A percentile compares a stretch with the other conserved stretches of the same genome.
Conservation (phyloP, 2,113 vertebrate species). For the Cyrtonyx montezumae region DNA sequence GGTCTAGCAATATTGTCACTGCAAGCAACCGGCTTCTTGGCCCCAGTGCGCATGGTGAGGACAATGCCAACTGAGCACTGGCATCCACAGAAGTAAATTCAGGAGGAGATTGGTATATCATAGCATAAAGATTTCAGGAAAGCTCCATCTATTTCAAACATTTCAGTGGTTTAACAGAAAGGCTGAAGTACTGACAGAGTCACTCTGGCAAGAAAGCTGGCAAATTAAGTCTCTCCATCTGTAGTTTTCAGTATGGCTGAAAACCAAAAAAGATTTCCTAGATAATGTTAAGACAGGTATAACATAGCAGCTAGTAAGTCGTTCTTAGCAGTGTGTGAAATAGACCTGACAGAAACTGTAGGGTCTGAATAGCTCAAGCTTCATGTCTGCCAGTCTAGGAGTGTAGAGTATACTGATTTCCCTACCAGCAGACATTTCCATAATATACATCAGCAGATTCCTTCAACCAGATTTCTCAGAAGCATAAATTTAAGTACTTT, state of each 20-base stretch:
- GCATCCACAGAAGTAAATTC: not conserved
- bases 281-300: not conserved
- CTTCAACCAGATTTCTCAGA: not conserved
- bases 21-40: not conserved
- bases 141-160: not conserved
- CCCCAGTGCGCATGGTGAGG: not conserved
- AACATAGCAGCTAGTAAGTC: not conserved
- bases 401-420: not conserved
- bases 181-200: not conserved
- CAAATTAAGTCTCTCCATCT: not conserved
- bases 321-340: not conserved
- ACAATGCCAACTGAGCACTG: not conserved
- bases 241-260: not conserved
- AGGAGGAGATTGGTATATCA: not conserved
- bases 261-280: not conserved
- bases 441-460: not conserved
- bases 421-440: not conserved
- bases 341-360: not conserved
- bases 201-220: not conserved
- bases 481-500: not conserved
- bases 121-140: not conserved
- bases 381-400: not conserved
- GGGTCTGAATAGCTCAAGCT: not conserved
- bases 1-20: not conserved
- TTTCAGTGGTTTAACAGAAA: not conserved